Evolutionary conservation across 2,113 vertebrate genomes (phyloP).

Genomic region (Polypterus bichir): DNA sequence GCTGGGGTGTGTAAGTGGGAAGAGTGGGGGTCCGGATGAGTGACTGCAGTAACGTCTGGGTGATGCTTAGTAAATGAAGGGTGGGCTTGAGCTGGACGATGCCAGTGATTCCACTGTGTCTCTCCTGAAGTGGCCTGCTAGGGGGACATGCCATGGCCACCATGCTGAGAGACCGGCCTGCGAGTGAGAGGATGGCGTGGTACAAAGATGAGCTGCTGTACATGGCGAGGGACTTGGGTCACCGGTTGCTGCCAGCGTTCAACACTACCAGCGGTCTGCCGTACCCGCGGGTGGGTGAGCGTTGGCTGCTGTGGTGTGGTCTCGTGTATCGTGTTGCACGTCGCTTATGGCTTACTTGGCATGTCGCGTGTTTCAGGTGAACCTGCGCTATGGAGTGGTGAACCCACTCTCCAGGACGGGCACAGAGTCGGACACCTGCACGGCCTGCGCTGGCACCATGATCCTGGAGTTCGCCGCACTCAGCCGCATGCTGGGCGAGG

Average conservation of each 20-base stretch:
- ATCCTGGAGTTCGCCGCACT: constrained; percentile 21
- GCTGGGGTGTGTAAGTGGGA: constrained; percentile 40
- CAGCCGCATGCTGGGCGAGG: constrained; percentile 15
- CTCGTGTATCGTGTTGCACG: not conserved
- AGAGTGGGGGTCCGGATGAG: not conserved
- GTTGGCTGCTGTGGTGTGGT: not conserved
- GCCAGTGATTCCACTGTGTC: not conserved
- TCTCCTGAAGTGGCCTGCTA: constrained; percentile 12
- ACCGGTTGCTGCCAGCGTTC: constrained; percentile 19
- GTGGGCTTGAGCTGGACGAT: too few relatives aligned
- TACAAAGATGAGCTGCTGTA: constrained; percentile 16
- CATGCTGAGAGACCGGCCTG: constrained; percentile 11
- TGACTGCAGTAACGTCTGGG: too few relatives aligned
- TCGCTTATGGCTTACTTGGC: too few relatives aligned
- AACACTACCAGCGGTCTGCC: constrained; percentile 21
- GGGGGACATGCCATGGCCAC: constrained; percentile 16
- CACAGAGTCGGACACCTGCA: constrained; percentile 18
- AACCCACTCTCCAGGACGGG: constrained; percentile 16
- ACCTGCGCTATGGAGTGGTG: constrained; percentile 17
- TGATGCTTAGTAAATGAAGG: not conserved
- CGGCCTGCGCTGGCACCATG: constrained; percentile 20
- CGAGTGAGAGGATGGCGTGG: constrained; percentile 7
- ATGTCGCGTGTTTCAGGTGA: constrained; percentile 9
- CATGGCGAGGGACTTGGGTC: constrained; percentile 16
- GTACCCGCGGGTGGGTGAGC: constrained; percentile 12